Conservation (phyloP, 2,797 vertebrate species). For the Rhabdophis nuchalis region DNA sequence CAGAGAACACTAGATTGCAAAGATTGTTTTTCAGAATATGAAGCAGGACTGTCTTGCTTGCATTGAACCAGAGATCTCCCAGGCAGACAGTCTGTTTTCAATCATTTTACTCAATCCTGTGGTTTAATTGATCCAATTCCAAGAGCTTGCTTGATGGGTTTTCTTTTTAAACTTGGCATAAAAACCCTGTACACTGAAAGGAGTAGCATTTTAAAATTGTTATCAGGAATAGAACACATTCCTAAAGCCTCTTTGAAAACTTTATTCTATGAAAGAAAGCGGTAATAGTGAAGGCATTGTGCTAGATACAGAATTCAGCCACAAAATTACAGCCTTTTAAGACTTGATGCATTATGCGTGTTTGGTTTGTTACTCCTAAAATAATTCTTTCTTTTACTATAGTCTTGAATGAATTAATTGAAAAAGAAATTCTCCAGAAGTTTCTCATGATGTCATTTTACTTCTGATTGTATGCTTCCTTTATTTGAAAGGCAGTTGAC, state of each 20-base stretch:
- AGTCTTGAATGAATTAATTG: constrained; percentile 37
- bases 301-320: constrained; percentile 53
- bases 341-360: constrained; percentile 47
- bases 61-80: not conserved
- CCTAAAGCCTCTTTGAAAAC: constrained; percentile 48
- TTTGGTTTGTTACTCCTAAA: constrained; percentile 42
- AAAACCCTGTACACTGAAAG: constrained; percentile 1
- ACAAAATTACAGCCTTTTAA: constrained; percentile 51
- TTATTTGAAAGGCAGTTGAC: constrained; percentile 33
- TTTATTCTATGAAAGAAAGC: constrained; percentile 55
- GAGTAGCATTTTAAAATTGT: constrained; percentile 34
- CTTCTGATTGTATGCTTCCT: constrained; percentile 37
- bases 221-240: constrained; percentile 49
- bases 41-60: not conserved
- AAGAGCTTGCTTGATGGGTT: constrained; percentile 22
- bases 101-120: not conserved
- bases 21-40: not conserved
- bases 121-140: not conserved
- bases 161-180: constrained; percentile 8
- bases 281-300: constrained; percentile 57
- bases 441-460: constrained; percentile 16
- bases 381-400: constrained; percentile 47
- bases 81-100: not conserved
- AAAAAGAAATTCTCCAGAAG: constrained; percentile 43
- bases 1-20: not conserved